phyloP scores from a whole-genome alignment of 2,888 invertebrate genomes.

The Ophioninae sp. region DNA sequence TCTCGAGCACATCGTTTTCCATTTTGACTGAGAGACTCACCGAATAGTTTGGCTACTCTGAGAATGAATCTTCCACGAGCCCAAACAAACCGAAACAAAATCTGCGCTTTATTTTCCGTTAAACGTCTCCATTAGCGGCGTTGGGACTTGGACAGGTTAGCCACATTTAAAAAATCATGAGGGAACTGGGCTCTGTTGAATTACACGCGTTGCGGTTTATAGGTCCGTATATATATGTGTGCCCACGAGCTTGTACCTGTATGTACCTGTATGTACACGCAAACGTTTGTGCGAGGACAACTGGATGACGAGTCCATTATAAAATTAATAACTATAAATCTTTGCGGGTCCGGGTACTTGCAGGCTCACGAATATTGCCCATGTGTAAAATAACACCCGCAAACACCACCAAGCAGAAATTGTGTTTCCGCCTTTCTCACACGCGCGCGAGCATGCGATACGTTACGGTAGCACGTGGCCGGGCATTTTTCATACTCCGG shows the following conservation, averaged over 20 bases:
- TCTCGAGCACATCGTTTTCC: slow-evolving; percentile 16
- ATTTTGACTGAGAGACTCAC: not conserved
- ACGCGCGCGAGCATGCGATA: slow-evolving; percentile 41
- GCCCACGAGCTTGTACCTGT: not conserved
- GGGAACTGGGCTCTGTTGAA: slow-evolving; percentile 45
- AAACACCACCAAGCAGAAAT: slow-evolving; percentile 22
- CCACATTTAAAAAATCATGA: slow-evolving; percentile 54
- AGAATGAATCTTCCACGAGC: slow-evolving; percentile 42
- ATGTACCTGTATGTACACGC: not conserved
- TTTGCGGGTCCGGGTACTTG: slow-evolving; percentile 64
- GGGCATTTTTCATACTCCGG: slow-evolving; percentile 76
- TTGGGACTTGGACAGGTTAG: slow-evolving; percentile 38
- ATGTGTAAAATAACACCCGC: not conserved
- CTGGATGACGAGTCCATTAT: slow-evolving; percentile 77
- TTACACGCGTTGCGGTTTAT: slow-evolving; percentile 43
- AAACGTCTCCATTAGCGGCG: slow-evolving; percentile 65
- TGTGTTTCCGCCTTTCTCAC: slow-evolving; percentile 36
- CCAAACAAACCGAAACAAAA: slow-evolving; percentile 3
- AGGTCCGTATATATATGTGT: not conserved
- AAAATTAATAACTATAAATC: slow-evolving; percentile 79
- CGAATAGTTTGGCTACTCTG: not conserved
- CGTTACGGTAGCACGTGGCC: slow-evolving; percentile 75
- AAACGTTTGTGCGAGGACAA: slow-evolving; percentile 61
- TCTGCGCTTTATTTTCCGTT: slow-evolving; percentile 64
- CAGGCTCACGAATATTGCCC: slow-evolving; percentile 50